Evolutionary conservation across 2,797 vertebrate species (phyloP).

Genomic region (Rhadinocentrus ornatus): DNA sequence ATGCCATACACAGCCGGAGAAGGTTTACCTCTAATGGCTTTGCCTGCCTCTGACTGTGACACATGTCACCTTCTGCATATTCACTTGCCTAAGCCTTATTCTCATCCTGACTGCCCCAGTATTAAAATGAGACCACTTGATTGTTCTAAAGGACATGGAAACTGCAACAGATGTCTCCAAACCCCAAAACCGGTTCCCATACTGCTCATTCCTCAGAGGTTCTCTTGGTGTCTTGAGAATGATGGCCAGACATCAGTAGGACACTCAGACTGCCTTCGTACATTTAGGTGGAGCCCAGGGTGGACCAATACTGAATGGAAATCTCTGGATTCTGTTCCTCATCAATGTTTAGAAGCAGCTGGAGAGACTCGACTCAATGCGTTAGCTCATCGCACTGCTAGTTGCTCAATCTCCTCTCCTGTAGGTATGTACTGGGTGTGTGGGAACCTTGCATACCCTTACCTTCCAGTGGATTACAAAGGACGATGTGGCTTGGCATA

Average conservation of each 20-base stretch:
- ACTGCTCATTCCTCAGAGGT: constrained; percentile 40
- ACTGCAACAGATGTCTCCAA: constrained; percentile 55
- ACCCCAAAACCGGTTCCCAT: constrained; percentile 55
- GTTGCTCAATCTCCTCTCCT: constrained; percentile 66
- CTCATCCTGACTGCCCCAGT: constrained; percentile 31
- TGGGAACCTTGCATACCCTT: constrained; percentile 49
- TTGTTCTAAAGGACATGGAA: constrained; percentile 24
- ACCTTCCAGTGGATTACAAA: constrained; percentile 64
- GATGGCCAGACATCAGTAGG: constrained; percentile 35
- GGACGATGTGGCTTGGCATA: constrained; percentile 67
- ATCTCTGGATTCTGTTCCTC: constrained; percentile 16
- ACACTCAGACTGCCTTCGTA: constrained; percentile 50
- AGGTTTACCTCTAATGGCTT: constrained; percentile 67
- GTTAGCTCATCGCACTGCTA: constrained; percentile 38
- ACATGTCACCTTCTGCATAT: constrained; percentile 65
- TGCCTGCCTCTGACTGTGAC: constrained; percentile 64
- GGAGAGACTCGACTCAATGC: constrained; percentile 33
- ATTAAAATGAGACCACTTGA: constrained; percentile 57
- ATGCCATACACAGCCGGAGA: constrained; percentile 60
- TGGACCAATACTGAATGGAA: not conserved
- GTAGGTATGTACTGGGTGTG: constrained; percentile 70
- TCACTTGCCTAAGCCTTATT: constrained; percentile 24
- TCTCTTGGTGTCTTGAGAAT: constrained; percentile 67
- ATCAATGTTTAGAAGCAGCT: constrained; percentile 44
- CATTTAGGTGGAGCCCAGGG: constrained; percentile 43